Evolutionary conservation across 1,140 invertebrate species (phyloP).

Genomic region (Caenorhabditis latens): DNA sequence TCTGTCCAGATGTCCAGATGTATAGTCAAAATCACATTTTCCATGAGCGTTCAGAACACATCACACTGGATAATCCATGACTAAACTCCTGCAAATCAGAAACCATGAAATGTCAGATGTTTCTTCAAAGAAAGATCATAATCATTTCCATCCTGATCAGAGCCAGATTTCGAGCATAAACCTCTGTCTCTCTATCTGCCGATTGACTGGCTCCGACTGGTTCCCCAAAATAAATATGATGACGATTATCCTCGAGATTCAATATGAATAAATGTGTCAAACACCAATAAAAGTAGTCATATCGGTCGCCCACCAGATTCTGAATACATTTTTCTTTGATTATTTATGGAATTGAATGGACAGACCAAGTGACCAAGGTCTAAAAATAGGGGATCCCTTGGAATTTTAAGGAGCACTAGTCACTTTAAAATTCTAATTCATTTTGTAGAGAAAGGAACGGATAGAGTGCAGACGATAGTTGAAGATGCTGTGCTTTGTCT

Average conservation of each 20-base stretch:
- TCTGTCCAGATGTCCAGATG: too few relatives aligned
- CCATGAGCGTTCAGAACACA: too few relatives aligned
- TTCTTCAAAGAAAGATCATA: neutral
- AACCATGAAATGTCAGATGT: conserved; percentile 6
- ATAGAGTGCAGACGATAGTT: too few relatives aligned
- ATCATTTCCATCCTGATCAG: neutral
- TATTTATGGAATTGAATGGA: neutral
- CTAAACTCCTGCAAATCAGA: neutral
- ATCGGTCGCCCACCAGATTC: neutral
- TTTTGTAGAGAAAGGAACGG: too few relatives aligned
- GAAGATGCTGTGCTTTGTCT: too few relatives aligned
- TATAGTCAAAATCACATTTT: too few relatives aligned
- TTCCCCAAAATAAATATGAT: neutral
- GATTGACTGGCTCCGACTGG: neutral
- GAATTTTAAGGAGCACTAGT: too few relatives aligned
- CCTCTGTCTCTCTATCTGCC: neutral
- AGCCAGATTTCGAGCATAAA: neutral
- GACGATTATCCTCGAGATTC: neutral
- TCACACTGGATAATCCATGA: too few relatives aligned
- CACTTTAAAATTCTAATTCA: too few relatives aligned
- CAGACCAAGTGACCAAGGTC: too few relatives aligned
- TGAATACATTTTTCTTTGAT: conserved; percentile 3
- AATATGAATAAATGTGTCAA: conserved; percentile 9
- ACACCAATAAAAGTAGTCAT: neutral
- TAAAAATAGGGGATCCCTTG: too few relatives aligned